Percentiles rank a stretch among this genome's conserved stretches.
phyloP scores from a whole-genome alignment of 2,113 vertebrate genomes.

The Archocentrus centrarchus region DNA sequence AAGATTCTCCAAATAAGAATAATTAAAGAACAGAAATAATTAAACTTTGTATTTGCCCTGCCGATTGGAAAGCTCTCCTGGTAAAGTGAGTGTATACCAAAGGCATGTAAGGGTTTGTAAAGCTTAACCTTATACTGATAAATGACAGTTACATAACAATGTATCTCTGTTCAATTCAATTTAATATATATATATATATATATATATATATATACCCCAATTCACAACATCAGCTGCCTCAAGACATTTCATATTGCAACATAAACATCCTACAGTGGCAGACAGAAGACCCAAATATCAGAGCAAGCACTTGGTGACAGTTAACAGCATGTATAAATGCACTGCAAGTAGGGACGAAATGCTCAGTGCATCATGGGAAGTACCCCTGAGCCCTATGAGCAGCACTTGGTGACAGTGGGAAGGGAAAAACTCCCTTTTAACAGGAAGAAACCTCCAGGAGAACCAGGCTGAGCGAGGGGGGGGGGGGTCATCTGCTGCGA shows the following conservation, averaged over 20 bases:
- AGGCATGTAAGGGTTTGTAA: too few relatives aligned
- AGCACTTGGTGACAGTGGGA: neutral
- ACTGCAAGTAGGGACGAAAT: too few relatives aligned
- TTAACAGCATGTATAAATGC: neutral
- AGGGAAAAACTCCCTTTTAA: neutral
- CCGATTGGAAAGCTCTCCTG: too few relatives aligned
- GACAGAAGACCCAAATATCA: neutral
- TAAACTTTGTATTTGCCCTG: neutral
- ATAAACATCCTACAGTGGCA: neutral
- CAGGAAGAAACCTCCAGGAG: neutral
- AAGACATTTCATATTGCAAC: neutral
- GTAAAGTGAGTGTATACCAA: too few relatives aligned
- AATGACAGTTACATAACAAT: too few relatives aligned
- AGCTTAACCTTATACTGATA: too few relatives aligned
- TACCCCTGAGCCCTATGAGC: too few relatives aligned
- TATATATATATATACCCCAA: neutral
- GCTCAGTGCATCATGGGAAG: too few relatives aligned
- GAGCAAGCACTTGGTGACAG: neutral
- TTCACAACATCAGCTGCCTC: neutral
- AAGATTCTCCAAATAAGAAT: neutral
- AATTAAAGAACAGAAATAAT: neutral
- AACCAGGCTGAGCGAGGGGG: neutral
- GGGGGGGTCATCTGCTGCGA: too few relatives aligned
- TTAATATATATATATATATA: neutral
- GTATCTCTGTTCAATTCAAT: too few relatives aligned